These are phyloP conservation scores for Yponomeuta plumbellus DNA, from an alignment of 2,888 invertebrate species.

Conservation along the genomic window DNA sequence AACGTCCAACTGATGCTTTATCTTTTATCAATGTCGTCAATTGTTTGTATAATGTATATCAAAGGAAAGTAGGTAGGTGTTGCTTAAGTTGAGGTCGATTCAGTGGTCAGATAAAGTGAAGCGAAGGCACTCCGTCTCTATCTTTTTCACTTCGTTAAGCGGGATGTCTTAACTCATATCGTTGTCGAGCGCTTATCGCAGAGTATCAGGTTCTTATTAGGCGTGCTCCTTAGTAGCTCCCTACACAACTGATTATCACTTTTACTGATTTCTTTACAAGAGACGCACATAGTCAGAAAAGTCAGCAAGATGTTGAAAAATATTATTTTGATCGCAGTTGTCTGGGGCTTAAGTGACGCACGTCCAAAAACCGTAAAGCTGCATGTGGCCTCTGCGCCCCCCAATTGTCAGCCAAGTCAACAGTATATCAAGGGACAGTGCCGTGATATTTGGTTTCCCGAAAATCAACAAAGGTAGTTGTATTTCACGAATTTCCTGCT, in stretches of 20 bases:
- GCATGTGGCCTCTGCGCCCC: constrained; percentile 34
- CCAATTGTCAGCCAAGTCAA: constrained; percentile 33
- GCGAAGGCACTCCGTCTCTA: too few species aligned
- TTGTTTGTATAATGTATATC: too few species aligned
- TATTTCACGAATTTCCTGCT: too few species aligned
- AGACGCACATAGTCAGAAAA: neutral
- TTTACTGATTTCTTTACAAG: neutral
- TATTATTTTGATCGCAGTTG: neutral
- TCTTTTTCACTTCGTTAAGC: too few species aligned
- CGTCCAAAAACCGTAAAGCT: neutral
- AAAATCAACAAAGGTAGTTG: neutral
- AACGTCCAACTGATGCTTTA: neutral
- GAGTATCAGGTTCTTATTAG: too few species aligned
- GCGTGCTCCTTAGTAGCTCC: too few species aligned
- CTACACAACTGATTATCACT: neutral
- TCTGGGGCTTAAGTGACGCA: neutral
- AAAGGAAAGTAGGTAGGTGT: too few species aligned
- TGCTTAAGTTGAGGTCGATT: too few species aligned
- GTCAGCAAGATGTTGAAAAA: neutral
- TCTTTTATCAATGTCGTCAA: too few species aligned
- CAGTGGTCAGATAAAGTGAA: too few species aligned
- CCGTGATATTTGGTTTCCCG: constrained; percentile 24
- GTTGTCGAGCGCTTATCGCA: too few species aligned
- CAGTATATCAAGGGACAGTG: constrained; percentile 31
- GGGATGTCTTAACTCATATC: too few species aligned